phyloP scores from a whole-genome alignment of 2,113 vertebrate genomes.

The Neotoma lepida region DNA sequence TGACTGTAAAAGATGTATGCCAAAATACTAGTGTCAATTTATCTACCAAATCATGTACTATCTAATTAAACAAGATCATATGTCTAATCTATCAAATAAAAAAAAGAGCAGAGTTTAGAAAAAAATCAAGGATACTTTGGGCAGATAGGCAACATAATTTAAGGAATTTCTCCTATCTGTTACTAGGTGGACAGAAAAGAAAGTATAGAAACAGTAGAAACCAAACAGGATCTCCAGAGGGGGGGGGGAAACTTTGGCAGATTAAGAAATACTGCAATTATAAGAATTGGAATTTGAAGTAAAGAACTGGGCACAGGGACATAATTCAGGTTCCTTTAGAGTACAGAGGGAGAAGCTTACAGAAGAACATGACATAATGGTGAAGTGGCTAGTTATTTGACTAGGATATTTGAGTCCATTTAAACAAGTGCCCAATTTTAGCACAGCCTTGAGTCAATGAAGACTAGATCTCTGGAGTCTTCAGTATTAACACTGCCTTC shows the following conservation, averaged over 20 bases:
- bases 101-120: background rate
- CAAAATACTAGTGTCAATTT: background rate
- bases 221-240: background rate
- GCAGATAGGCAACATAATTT: background rate
- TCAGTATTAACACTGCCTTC: background rate
- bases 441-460: background rate
- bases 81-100: background rate
- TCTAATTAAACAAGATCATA: background rate
- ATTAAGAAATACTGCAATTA: background rate
- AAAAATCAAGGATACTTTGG: background rate
- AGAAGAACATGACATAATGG: background rate
- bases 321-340: background rate
- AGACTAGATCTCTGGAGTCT: accelerated
- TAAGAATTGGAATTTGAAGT: background rate
- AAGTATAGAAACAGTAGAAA: background rate
- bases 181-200: background rate
- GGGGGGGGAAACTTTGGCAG: background rate
- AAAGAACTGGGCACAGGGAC: background rate
- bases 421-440: background rate
- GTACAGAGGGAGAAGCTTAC: background rate
- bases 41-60: background rate
- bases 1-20: background rate
- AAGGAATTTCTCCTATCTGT: background rate
- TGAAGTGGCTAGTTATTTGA: background rate
- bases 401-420: background rate